Percentiles rank a stretch among this genome's conserved stretches.
phyloP scores from a whole-genome alignment of 1,140 invertebrate species.

The Lysiphlebus fabarum region DNA sequence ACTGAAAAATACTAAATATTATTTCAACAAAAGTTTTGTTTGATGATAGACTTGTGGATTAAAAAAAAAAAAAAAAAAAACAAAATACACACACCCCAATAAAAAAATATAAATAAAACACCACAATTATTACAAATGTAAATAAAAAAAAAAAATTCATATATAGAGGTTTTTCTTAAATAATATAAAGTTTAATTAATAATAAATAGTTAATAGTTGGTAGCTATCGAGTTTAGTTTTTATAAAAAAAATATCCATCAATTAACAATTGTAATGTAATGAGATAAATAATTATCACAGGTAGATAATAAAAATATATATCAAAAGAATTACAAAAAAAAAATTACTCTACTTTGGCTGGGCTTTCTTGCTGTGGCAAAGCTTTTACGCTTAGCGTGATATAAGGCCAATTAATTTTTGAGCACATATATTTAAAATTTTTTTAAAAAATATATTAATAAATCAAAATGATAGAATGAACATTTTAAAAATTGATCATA shows the following conservation, averaged over 20 bases:
- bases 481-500: too few species aligned
- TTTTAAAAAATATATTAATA: not conserved
- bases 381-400: slow-evolving; percentile 20
- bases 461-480: too few species aligned
- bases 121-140: slow-evolving; percentile 16
- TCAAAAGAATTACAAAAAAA: slow-evolving; percentile 1
- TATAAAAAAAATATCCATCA: too few species aligned
- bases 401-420: slow-evolving; percentile 5
- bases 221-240: too few species aligned
- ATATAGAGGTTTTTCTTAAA: too few species aligned
- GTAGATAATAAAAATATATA: too few species aligned
- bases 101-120: slow-evolving; percentile 27
- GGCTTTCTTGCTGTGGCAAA: slow-evolving; percentile 14
- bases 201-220: too few species aligned
- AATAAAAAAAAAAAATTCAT: slow-evolving; percentile 14
- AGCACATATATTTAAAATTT: not conserved
- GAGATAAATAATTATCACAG: too few species aligned
- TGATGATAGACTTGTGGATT: slow-evolving; percentile 30
- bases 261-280: too few species aligned
- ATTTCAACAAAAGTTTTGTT: slow-evolving; percentile 24
- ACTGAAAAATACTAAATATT: not conserved
- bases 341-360: slow-evolving; percentile 17
- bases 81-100: not conserved
- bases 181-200: too few species aligned
- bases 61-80: slow-evolving; percentile 20